These are phyloP conservation scores for Poecilus cupreus DNA, from an alignment of 2,888 invertebrate genomes.

Conservation along the genomic window DNA sequence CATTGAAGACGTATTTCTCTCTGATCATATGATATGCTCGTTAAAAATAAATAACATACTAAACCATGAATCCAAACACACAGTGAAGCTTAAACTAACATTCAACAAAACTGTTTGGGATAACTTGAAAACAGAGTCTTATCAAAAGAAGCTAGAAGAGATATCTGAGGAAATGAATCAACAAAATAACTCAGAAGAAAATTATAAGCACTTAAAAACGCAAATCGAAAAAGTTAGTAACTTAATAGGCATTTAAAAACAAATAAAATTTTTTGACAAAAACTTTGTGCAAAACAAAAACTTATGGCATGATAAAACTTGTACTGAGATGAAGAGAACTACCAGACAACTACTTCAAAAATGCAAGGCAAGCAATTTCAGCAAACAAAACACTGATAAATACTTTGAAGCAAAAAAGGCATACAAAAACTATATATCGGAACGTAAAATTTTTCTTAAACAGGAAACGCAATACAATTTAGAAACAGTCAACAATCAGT, in stretches of 20 bases:
- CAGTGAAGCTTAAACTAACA: too few species aligned
- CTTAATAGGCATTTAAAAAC: not conserved
- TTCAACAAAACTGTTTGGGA: too few species aligned
- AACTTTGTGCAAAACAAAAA: not conserved
- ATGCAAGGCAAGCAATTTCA: not conserved
- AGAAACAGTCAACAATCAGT: not conserved
- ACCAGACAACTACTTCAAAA: not conserved
- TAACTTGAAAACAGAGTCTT: too few species aligned
- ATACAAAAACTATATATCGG: not conserved
- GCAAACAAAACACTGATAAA: not conserved
- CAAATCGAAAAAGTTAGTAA: not conserved
- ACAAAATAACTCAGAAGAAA: not conserved
- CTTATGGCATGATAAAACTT: not conserved
- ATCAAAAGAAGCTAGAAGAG: too few species aligned
- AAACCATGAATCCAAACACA: too few species aligned
- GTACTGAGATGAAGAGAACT: not conserved
- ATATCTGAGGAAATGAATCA: too few species aligned
- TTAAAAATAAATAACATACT: too few species aligned
- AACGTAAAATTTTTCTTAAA: not conserved
- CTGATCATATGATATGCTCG: too few species aligned
- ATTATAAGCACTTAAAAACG: not conserved
- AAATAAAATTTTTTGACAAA: too few species aligned
- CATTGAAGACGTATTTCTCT: too few species aligned
- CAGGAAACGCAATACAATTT: not conserved
- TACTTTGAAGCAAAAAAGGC: not conserved